Evolutionary conservation across 1,140 invertebrate genomes (phyloP), one percentile per base, ranked within the genome.

Genomic region (Steinernema khuongi): DNA sequence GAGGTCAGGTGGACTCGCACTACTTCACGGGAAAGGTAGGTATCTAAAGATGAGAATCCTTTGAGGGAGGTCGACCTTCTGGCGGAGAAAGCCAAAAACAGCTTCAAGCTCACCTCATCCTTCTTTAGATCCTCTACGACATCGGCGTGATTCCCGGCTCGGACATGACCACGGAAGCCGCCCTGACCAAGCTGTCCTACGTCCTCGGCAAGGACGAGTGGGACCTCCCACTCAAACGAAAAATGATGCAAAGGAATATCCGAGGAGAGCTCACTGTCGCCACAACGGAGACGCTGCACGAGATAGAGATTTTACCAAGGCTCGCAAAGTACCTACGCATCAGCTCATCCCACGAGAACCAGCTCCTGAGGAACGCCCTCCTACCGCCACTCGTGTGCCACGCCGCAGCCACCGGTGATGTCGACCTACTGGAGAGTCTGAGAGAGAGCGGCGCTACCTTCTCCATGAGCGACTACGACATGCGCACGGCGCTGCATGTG

Each of bases 141-240:
- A 85, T 84, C 79, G 94, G 94, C 4, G 91, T 97, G 1, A 90
- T 94, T 67, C 89, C 92, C 0, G 94, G 96, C 0, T 91, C 88
- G 72, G 95, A 98, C 85, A 96, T 97, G 93, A 98, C 95, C 0
- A 90, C 91, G 0, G 94, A 97, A 86, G 93, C 95, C 0, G 94
- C 94, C 0, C 86, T 97, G 0, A 91, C 93, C 0, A 98, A 98
- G 87, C 87, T 98, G 0, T 89, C 90, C 0, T 97, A 96, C 80
- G 92, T 97, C 0, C 87, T 98, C 1, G 91, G 92, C 0, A 94
- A 94, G 84, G 87, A 88, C 1, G 90, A 93, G 33, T 92, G 92
- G 89, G 88, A 89, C 70, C 85, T 90, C 2, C 87, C 91, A 32
- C 89, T 89, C 29, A 96, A 94, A 71, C 80, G 78, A 67, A 78